phyloP scores from a whole-genome alignment of 2,888 invertebrate genomes.

The Erpobdella octoculata region DNA sequence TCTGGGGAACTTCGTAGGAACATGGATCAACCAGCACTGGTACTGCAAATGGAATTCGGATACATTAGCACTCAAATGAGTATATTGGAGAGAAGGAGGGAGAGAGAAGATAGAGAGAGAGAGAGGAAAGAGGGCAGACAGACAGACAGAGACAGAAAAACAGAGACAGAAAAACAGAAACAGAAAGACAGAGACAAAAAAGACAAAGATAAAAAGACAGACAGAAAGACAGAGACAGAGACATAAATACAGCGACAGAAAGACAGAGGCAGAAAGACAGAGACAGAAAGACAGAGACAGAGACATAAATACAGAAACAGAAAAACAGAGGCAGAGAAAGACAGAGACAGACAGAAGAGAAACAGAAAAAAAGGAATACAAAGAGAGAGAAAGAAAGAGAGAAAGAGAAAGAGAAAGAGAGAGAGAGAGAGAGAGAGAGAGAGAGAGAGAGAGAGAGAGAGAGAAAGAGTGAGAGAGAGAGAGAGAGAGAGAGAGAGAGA shows the following conservation, averaged over 20 bases:
- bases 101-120: no score
- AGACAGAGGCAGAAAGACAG: background rate
- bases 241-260: background rate
- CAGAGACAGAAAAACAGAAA: no score
- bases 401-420: background rate
- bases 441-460: background rate
- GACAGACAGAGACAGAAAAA: no score
- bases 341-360: background rate
- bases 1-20: slow-evolving; percentile 14
- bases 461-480: no score
- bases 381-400: no score
- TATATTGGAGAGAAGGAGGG: no score
- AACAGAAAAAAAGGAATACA: background rate
- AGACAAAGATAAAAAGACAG: no score
- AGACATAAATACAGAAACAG: background rate
- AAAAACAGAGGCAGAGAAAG: no score
- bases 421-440: slow-evolving; percentile 13
- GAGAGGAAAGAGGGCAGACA: no score
- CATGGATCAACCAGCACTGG: slow-evolving; percentile 24
- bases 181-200: no score
- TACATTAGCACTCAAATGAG: background rate
- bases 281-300: slow-evolving; percentile 1
- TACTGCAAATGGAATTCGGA: background rate
- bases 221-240: no score
- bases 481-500: no score